A percentile compares a stretch with the other conserved stretches of the same genome.
These are phyloP conservation scores for Megaceryle torquata DNA, from an alignment of 2,113 vertebrate species.

Conservation along the genomic window DNA sequence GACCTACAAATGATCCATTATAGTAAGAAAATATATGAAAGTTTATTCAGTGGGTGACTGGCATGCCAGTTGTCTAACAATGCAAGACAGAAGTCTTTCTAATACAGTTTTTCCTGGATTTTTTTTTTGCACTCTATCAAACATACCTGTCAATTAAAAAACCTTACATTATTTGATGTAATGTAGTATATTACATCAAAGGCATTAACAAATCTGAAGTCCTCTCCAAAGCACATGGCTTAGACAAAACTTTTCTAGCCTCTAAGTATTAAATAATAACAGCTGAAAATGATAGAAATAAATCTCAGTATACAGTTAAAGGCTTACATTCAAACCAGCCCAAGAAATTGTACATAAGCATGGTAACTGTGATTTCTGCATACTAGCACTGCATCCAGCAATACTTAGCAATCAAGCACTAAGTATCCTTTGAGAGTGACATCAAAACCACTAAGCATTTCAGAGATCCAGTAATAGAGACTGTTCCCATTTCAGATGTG, in stretches of 20 bases:
- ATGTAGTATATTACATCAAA: neutral
- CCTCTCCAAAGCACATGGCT: neutral
- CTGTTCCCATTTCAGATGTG: constrained; percentile 48
- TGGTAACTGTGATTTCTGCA: neutral
- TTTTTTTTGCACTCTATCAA: neutral
- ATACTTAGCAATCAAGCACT: neutral
- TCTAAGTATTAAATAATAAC: constrained; percentile 26
- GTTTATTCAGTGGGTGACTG: neutral
- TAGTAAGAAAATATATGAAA: neutral
- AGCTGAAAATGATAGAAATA: constrained; percentile 24
- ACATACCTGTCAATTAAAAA: neutral
- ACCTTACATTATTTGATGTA: neutral
- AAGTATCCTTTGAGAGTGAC: neutral
- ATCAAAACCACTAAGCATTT: constrained; percentile 25
- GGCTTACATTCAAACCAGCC: neutral
- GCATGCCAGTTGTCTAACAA: neutral
- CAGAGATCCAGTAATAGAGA: constrained; percentile 30
- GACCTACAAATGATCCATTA: neutral
- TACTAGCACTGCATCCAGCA: neutral
- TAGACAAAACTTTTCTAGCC: neutral
- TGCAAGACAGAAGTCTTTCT: neutral
- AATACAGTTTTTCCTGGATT: neutral
- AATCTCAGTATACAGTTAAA: neutral
- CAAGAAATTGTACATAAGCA: neutral
- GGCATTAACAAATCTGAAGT: neutral